These are phyloP conservation scores for Streblospio benedicti DNA, from an alignment of 1,140 invertebrate genomes.

Conservation along the genomic window DNA sequence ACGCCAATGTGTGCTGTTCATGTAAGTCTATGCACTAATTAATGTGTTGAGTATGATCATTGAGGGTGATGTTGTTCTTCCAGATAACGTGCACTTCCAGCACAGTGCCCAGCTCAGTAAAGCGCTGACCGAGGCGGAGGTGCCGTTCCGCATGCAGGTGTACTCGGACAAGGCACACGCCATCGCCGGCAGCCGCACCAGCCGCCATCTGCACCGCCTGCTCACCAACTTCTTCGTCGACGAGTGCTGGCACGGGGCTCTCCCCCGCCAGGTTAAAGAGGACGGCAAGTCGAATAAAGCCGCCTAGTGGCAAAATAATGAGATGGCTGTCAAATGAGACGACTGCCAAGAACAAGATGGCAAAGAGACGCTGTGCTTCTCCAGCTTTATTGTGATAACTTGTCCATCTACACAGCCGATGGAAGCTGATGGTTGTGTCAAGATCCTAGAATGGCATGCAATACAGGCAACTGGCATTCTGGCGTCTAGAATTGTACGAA, in stretches of 20 bases:
- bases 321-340: too few species aligned
- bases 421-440: too few species aligned
- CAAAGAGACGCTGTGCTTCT: too few species aligned
- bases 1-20: too few species aligned
- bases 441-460: too few species aligned
- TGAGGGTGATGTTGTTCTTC: slow-evolving; percentile 34
- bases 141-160: slow-evolving; percentile 82
- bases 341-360: too few species aligned
- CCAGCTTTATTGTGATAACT: too few species aligned
- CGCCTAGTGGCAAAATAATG: background rate
- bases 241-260: slow-evolving; percentile 4
- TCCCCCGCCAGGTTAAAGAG: too few species aligned
- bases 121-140: slow-evolving; percentile 68
- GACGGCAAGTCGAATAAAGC: background rate
- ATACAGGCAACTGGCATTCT: too few species aligned
- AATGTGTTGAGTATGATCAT: background rate
- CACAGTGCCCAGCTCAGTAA: slow-evolving; percentile 81
- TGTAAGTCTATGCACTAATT: too few species aligned
- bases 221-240: slow-evolving; percentile 11
- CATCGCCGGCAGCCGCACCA: background rate
- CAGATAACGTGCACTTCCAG: slow-evolving; percentile 87
- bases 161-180: slow-evolving; percentile 8
- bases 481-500: too few species aligned
- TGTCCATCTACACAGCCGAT: too few species aligned
- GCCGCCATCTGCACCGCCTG: slow-evolving; percentile 6